Conservation (phyloP, 2,797 vertebrate genomes). For the Rachycentron canadum region DNA sequence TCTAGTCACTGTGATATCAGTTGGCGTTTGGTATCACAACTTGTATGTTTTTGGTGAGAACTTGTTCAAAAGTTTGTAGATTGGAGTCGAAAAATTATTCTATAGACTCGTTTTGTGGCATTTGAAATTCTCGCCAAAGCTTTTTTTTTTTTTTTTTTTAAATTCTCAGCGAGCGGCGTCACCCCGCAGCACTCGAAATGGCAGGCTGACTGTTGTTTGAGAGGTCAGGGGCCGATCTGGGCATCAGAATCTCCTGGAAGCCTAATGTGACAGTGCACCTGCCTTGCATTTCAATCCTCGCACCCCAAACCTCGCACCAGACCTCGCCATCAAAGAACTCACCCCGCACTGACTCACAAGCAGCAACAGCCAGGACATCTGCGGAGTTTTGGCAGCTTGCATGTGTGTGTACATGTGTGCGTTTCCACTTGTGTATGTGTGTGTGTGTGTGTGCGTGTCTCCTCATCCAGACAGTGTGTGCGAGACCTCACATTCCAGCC, state of each 20-base stretch:
- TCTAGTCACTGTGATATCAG: conserved; percentile 73
- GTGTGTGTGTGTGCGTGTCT: conserved; percentile 31
- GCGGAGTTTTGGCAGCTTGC: conserved; percentile 74
- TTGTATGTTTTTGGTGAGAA: conserved; percentile 16
- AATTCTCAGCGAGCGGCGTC: conserved; percentile 12
- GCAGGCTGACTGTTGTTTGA: conserved; percentile 54
- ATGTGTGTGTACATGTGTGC: background rate
- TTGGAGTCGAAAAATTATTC: background rate
- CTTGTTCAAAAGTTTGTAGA: conserved; percentile 32
- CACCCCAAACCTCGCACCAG: conserved; percentile 68
- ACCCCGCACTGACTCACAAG: conserved; percentile 72
- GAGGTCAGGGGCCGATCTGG: conserved; percentile 67
- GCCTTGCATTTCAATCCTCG: conserved; percentile 67
- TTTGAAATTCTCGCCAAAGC: conserved; percentile 5
- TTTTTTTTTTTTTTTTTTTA: background rate
- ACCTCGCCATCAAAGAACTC: conserved; percentile 71
- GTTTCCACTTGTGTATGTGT: background rate
- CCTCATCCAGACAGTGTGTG: conserved; percentile 48
- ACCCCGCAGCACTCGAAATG: conserved; percentile 7
- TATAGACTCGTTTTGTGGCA: conserved; percentile 4
- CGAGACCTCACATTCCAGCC: conserved; percentile 60
- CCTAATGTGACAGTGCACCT: conserved; percentile 71
- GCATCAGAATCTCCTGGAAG: conserved; percentile 64
- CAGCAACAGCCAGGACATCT: conserved; percentile 83
- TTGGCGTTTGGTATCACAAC: conserved; percentile 47